These are phyloP conservation scores for Copsychus sechellarum DNA, from an alignment of 2,113 vertebrate species.

Conservation along the genomic window DNA sequence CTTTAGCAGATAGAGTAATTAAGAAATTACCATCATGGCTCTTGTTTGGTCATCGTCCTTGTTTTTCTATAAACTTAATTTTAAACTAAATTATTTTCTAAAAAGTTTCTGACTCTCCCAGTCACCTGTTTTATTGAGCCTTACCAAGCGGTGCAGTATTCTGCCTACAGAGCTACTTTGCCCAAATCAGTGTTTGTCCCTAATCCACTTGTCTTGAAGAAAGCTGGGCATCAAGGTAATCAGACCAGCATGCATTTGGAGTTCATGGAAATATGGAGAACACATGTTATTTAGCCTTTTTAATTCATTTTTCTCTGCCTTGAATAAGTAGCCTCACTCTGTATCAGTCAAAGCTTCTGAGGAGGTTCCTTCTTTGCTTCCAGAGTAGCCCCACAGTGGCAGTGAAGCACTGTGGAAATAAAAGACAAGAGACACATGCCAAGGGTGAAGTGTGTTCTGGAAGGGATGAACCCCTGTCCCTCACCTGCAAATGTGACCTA, in stretches of 20 bases:
- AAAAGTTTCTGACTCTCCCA: neutral
- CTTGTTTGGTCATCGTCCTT: neutral
- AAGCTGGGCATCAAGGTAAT: neutral
- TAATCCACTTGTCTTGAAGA: neutral
- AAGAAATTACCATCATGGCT: neutral
- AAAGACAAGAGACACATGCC: neutral
- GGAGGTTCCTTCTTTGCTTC: neutral
- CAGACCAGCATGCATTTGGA: conserved; percentile 1
- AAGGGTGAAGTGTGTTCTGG: neutral
- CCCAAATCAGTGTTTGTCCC: neutral
- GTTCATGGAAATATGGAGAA: neutral
- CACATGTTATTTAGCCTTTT: conserved; percentile 17
- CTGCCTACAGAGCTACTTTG: neutral
- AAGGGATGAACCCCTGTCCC: neutral
- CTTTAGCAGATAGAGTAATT: conserved; percentile 28
- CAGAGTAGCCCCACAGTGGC: neutral
- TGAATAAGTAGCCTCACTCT: neutral
- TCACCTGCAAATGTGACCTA: neutral
- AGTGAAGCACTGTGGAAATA: neutral
- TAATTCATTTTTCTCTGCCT: neutral
- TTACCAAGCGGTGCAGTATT: neutral
- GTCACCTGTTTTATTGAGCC: neutral
- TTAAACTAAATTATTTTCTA: neutral
- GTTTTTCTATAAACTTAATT: neutral
- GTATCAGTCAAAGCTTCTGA: neutral